phyloP scores from a whole-genome alignment of 2,797 vertebrate genomes.

The Todus mexicanus region DNA sequence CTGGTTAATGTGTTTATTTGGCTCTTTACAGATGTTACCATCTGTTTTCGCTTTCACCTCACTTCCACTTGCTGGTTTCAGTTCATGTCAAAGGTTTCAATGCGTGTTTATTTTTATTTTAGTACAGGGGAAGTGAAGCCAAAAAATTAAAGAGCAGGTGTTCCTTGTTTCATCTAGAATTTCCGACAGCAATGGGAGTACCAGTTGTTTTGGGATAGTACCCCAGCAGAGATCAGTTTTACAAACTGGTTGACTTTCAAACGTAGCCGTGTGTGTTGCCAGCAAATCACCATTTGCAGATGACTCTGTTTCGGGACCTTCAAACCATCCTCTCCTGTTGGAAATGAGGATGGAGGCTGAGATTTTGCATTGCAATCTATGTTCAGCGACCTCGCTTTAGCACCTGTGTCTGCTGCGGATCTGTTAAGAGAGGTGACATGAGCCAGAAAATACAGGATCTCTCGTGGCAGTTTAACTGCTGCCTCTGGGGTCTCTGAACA shows the following conservation, averaged over 20 bases:
- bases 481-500: not conserved
- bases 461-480: not conserved
- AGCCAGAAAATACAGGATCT: not conserved
- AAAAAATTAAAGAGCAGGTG: conserved; percentile 49
- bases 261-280: not conserved
- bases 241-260: conserved; percentile 43
- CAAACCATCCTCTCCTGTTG: not conserved
- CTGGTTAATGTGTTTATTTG: not conserved
- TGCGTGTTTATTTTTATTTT: conserved; percentile 23
- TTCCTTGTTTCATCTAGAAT: not conserved
- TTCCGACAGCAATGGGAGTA: not conserved
- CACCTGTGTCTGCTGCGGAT: not conserved
- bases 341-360: not conserved
- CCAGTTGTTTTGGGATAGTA: conserved; percentile 23
- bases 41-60: not conserved
- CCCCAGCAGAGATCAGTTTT: conserved; percentile 4
- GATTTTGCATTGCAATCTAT: not conserved
- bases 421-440: not conserved
- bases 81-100: conserved; percentile 1
- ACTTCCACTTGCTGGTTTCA: not conserved
- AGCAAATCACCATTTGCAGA: not conserved
- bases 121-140: not conserved
- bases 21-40: not conserved
- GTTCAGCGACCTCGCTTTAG: not conserved
- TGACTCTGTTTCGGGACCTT: not conserved